Evolutionary conservation across 2,888 invertebrate species (phyloP).

Genomic region (Platycheirus albimanus): DNA sequence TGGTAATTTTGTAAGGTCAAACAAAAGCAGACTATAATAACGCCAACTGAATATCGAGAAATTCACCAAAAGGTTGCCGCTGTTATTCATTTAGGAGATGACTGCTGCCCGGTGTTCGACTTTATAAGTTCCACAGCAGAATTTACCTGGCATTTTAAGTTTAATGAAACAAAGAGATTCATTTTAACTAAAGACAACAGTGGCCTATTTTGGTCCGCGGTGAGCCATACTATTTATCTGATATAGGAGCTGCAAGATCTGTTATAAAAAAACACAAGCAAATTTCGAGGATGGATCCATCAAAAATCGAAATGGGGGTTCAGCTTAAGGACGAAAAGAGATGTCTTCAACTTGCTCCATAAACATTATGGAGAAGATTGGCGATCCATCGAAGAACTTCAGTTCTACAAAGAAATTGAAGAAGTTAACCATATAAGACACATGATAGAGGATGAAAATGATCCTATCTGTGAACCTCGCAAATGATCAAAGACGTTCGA

Average conservation of each 20-base stretch:
- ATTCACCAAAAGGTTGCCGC: neutral
- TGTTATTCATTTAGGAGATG: conserved; percentile 1
- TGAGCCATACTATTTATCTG: conserved; percentile 1
- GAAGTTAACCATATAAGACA: no score
- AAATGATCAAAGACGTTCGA: no score
- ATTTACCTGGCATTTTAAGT: neutral
- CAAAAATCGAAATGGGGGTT: neutral
- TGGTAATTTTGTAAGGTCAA: conserved; percentile 5
- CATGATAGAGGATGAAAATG: no score
- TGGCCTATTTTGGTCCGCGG: neutral
- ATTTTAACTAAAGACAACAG: neutral
- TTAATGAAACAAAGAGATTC: conserved; percentile 7
- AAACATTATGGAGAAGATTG: no score
- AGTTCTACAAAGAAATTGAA: no score
- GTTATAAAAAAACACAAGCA: conserved; percentile 1
- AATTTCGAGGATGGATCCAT: neutral
- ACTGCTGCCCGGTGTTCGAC: neutral
- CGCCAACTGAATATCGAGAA: neutral
- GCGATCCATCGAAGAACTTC: no score
- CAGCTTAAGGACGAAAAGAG: neutral
- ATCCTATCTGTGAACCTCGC: no score
- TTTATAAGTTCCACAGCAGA: neutral
- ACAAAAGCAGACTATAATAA: neutral
- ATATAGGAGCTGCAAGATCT: neutral
- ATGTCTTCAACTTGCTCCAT: no score